Base-by-base conservation (phyloP, 2,888 invertebrate genomes). In the Amphimallon solstitiale region DNA sequence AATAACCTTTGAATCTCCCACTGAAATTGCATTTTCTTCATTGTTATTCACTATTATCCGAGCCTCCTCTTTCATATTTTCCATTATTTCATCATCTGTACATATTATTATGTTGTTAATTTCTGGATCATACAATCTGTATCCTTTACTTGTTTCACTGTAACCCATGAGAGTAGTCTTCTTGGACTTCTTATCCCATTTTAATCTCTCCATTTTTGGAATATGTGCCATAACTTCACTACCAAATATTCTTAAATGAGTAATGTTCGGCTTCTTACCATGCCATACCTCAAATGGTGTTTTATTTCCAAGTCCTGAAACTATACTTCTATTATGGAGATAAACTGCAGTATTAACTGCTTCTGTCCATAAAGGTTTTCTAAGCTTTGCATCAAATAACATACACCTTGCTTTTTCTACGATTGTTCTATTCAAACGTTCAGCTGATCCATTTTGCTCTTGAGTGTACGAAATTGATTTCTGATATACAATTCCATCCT, bases 241-340 rank as follows among this genome's bases (percentile, higher is more conserved):
- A 23, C 74, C 77, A 73, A 79, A 79, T 19, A 75, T 63, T 70
- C 70, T 64, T 5, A 77, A 14, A 46, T 82, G 72, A 46, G 68
- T 67, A 1, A 82, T 51, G 69, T 77, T 66, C 9, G 78, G 78
- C 65, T 76, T 79, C 21, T 61, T 66, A 1, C 73, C 70, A 60
- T 68, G 66, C 77, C 79, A 79, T 5, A 72, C 12, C 68, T 80
- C 79, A 67, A 70, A 73, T 2, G 80, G 77, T 1, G 76, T 78
- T 68, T 74, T 71, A 17, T 70, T 60, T 17, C 62, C 48, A 9
- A 73, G 62, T 38, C 66, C 60, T n/a, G 63, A 38, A 2, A 37
- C 60, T n/a, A 64, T 2, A 6, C 67, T 69, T 61, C 76, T 65
- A 46, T 77, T 77, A 17, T 51, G 29, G 6, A 73, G 38, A 56